Conservation (phyloP, 1,140 invertebrate genomes). For the Artemia franciscana region DNA sequence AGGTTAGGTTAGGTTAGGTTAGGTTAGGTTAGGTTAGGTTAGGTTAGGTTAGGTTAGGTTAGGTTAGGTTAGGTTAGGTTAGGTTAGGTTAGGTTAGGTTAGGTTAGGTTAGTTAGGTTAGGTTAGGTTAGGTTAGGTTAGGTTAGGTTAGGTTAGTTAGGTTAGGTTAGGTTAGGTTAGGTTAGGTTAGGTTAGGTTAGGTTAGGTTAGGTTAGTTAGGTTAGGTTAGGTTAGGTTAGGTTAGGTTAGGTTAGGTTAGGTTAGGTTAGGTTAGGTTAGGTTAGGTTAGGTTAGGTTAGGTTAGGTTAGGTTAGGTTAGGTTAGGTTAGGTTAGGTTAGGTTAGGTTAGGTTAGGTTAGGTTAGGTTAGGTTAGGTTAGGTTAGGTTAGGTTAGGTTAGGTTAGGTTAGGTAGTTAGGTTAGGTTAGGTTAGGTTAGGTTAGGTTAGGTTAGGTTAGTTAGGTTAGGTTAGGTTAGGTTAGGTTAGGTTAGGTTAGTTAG, state of each 20-base stretch:
- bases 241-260: conserved; percentile 13
- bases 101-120: conserved; percentile 11
- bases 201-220: conserved; percentile 13
- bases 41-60: conserved; percentile 15
- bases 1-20: conserved; percentile 14
- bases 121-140: conserved; percentile 13
- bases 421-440: conserved; percentile 15
- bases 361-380: conserved; percentile 17
- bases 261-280: conserved; percentile 13
- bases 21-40: conserved; percentile 14
- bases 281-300: conserved; percentile 11
- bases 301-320: conserved; percentile 15
- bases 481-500: conserved; percentile 16
- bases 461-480: conserved; percentile 16
- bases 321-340: conserved; percentile 17
- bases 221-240: conserved; percentile 13
- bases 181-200: conserved; percentile 13
- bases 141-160: conserved; percentile 13
- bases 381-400: conserved; percentile 16
- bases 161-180: conserved; percentile 12
- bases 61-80: conserved; percentile 13
- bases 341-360: conserved; percentile 17
- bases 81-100: conserved; percentile 11
- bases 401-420: no score
- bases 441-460: conserved; percentile 17